Conservation (phyloP, 2,113 vertebrate species). For the Aptenodytes forsteri region DNA sequence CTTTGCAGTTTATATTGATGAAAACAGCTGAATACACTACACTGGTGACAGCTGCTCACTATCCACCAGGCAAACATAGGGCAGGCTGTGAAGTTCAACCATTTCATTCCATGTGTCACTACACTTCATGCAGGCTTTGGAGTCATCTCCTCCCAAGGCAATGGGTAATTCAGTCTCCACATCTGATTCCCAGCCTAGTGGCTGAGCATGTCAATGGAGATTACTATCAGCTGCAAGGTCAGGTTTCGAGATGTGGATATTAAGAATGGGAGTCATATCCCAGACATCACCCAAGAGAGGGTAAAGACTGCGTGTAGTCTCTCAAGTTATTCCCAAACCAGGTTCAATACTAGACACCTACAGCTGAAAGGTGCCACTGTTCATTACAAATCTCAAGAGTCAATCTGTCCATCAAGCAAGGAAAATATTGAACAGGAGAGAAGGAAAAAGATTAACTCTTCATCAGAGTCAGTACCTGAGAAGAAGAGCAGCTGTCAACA, state of each 20-base stretch:
- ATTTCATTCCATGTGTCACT: background rate
- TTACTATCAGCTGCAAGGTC: background rate
- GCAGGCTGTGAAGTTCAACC: background rate
- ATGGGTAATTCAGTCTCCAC: background rate
- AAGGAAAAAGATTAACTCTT: conserved; percentile 27
- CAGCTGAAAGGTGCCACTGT: conserved; percentile 1
- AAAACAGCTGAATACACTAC: background rate
- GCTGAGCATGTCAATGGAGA: background rate
- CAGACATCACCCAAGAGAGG: background rate
- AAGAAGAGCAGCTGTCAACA: conserved; percentile 5
- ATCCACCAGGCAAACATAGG: background rate
- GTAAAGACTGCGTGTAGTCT: rapidly evolving
- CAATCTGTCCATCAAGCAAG: background rate
- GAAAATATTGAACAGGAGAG: conserved; percentile 21
- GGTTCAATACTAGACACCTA: background rate
- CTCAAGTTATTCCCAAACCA: background rate
- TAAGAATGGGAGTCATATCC: background rate
- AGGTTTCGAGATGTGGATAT: background rate
- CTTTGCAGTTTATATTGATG: background rate
- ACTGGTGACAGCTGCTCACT: background rate
- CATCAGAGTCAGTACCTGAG: background rate
- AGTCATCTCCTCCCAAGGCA: background rate
- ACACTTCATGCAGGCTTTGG: background rate
- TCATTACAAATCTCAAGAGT: background rate
- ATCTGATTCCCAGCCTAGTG: background rate